Conservation (phyloP, 2,797 vertebrate species). For the Sebastes wilsoni region DNA sequence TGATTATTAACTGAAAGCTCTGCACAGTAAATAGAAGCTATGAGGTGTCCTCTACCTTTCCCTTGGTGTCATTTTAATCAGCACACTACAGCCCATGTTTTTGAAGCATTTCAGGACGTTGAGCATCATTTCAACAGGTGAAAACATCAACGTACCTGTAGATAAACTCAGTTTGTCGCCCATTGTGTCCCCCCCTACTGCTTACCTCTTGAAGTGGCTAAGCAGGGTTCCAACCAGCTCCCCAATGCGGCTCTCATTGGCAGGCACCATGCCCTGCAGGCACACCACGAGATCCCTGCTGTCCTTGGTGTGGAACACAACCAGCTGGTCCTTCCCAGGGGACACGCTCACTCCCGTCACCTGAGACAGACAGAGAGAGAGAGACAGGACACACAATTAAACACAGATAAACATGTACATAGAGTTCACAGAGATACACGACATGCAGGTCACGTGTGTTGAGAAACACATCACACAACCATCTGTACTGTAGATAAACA, state of each 20-base stretch:
- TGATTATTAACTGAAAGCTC: not conserved
- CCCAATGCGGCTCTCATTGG: conserved; percentile 91
- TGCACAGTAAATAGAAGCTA: not conserved
- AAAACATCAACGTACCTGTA: not conserved
- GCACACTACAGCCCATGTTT: not conserved
- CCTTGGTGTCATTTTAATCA: not conserved
- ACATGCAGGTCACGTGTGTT: not conserved
- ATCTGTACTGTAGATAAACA: not conserved
- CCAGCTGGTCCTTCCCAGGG: conserved; percentile 96
- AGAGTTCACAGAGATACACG: not conserved
- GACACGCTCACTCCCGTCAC: conserved; percentile 95
- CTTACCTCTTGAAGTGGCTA: conserved; percentile 95
- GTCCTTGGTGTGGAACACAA: conserved; percentile 98
- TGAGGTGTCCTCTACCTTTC: not conserved
- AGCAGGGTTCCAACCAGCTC: conserved; percentile 94
- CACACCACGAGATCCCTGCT: conserved; percentile 95
- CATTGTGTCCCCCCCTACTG: too few species aligned
- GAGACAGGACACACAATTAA: conserved; percentile 11
- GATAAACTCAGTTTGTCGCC: not conserved
- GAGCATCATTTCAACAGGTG: not conserved
- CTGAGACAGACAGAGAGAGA: conserved; percentile 72
- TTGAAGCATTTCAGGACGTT: not conserved
- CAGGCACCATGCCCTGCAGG: conserved; percentile 89
- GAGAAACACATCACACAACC: not conserved
- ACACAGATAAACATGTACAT: conserved; percentile 5